phyloP scores from a whole-genome alignment of 2,113 vertebrate genomes.

The Tylochromis polylepis region DNA sequence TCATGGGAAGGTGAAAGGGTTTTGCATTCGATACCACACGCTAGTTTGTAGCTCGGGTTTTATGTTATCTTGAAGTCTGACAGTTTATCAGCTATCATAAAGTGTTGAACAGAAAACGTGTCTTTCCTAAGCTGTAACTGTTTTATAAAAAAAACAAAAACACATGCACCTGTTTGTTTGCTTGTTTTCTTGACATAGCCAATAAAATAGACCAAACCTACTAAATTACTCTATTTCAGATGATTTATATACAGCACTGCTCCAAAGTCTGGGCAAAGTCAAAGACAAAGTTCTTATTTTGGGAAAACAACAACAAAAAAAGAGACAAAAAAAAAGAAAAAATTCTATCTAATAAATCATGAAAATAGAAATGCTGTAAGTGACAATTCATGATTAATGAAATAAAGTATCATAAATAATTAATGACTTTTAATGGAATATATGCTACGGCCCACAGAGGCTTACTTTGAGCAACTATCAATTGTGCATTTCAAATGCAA shows the following conservation, averaged over 20 bases:
- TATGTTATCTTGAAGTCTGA: neutral
- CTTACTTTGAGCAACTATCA: neutral
- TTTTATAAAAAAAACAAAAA: neutral
- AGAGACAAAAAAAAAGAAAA: neutral
- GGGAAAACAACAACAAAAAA: neutral
- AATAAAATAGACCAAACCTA: neutral
- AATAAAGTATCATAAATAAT: neutral
- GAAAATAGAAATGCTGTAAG: neutral
- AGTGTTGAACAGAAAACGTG: neutral
- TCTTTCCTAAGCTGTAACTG: neutral
- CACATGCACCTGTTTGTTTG: neutral
- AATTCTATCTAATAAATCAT: neutral
- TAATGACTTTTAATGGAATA: neutral
- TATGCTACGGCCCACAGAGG: neutral
- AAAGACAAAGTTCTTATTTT: neutral
- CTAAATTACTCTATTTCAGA: neutral
- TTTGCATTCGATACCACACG: neutral
- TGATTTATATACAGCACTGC: neutral
- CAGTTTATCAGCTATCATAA: neutral
- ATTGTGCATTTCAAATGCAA: neutral
- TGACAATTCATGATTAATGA: neutral
- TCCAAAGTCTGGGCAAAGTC: fast-evolving
- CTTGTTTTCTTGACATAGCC: neutral
- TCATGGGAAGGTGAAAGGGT: neutral
- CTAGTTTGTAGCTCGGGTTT: neutral